Base-by-base conservation (phyloP, 2,888 invertebrate species). In the Antheraea assamensis region DNA sequence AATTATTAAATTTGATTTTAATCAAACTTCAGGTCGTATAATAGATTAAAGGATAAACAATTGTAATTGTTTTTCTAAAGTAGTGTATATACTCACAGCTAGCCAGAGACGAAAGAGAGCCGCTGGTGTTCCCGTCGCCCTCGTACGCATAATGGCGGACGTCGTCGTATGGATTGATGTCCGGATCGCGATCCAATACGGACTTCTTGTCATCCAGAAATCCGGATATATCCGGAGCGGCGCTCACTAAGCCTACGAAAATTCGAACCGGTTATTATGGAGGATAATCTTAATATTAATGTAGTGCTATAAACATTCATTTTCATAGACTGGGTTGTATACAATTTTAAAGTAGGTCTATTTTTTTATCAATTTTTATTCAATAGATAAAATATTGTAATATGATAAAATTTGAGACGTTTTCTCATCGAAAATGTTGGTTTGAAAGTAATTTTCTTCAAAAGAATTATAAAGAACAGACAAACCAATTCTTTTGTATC, bases 71-170 rank as follows among this genome's bases (percentile, higher is more conserved):
- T 8, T 24, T 58, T 2, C 10, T 17, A 64, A 58, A 35, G 24
- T 24, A 55, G 7, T 21, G 21, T 58, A n/a, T 42, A 47, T 81
- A 95, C 95, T 95, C 87, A 96, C 98, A 98, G 82, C 98, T 98
- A 78, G 98, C 98, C 80, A 98, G 95, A 70, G 98, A 98, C 72
- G 99, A 99, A 31, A 99, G 95, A 17, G 98, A 98, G 79, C 99
- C 99, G 79, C 98, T 98, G 24, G 97, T 97, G 88, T 98, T 98
- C 80, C 98, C 98, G 88, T 98, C 98, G 70, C 99, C 99, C 93
- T 99, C 99, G 88, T 99, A 99, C 74, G 98, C 99, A 91, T 99
- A 99, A 91, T 99, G 98, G 75, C 99, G 96, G 30, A 99, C 98
- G 91, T 99, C 99, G 90, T 99, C 99, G 87, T 98, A 98, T 0